Conservation (phyloP, 2,797 vertebrate species). For the Cirrhinus mrigala region DNA sequence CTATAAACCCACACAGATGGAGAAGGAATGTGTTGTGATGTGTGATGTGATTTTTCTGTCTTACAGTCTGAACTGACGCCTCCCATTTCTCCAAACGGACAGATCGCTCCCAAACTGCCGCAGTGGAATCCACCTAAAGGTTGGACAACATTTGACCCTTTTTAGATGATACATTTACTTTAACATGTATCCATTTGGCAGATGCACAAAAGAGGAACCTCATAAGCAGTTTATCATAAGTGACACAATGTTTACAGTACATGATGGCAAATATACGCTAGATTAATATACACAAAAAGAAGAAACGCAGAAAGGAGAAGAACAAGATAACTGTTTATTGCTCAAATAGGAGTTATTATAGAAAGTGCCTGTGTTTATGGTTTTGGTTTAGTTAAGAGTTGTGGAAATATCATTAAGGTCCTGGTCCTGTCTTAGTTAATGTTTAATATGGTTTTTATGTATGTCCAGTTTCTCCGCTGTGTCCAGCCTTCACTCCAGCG, state of each 20-base stretch:
- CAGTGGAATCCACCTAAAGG: constrained; percentile 62
- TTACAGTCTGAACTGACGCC: constrained; percentile 57
- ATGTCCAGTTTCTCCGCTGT: constrained; percentile 64
- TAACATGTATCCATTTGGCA: background rate
- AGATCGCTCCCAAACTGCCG: constrained; percentile 55
- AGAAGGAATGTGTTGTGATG: background rate
- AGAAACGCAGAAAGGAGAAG: background rate
- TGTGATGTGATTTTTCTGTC: constrained; percentile 20
- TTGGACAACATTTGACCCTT: background rate
- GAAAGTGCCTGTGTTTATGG: constrained; percentile 8
- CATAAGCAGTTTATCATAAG: background rate
- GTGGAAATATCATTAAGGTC: background rate
- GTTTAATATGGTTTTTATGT: constrained; percentile 21
- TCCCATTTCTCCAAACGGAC: constrained; percentile 56
- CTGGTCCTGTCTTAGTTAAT: background rate
- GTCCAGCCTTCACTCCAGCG: constrained; percentile 49
- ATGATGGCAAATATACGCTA: background rate
- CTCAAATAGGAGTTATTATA: background rate
- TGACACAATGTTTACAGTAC: background rate
- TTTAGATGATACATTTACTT: background rate
- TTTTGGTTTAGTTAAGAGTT: background rate
- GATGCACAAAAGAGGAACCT: background rate
- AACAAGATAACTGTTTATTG: background rate
- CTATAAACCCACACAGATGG: too few species aligned
- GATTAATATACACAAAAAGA: too few species aligned